Evolutionary conservation across 2,113 vertebrate genomes (phyloP).

Genomic region (Furnarius figulus): DNA sequence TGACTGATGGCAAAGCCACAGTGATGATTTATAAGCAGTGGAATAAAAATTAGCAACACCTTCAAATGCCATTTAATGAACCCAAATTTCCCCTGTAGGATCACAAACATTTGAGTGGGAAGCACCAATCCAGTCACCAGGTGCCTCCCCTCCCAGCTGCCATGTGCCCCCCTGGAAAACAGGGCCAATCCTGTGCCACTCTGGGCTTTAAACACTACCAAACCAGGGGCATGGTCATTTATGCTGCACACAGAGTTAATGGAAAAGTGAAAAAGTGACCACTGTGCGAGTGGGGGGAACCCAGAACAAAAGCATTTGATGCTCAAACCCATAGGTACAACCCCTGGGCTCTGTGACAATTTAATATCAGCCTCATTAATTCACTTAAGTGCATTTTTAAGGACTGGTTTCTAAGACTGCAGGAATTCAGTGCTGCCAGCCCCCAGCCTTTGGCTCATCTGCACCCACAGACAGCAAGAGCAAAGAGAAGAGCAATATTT

Average conservation of each 20-base stretch:
- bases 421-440: not conserved
- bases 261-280: not conserved
- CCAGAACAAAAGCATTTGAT: not conserved
- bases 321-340: not conserved
- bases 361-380: not conserved
- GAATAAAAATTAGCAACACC: not conserved
- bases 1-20: not conserved
- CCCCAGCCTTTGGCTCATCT: not conserved
- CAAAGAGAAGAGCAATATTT: not conserved
- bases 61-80: not conserved
- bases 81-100: not conserved
- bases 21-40: not conserved
- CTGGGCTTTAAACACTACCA: not conserved
- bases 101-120: not conserved
- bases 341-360: not conserved
- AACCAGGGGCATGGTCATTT: not conserved
- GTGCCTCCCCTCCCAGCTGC: not conserved
- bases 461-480: not conserved
- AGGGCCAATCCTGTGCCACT: not conserved
- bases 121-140: not conserved
- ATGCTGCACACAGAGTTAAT: not conserved
- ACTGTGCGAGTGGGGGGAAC: rapidly evolving
- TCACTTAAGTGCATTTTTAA: not conserved
- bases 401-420: not conserved
- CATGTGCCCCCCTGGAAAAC: not conserved